phyloP scores from a whole-genome alignment of 1,140 invertebrate species.

The Pantala flavescens region DNA sequence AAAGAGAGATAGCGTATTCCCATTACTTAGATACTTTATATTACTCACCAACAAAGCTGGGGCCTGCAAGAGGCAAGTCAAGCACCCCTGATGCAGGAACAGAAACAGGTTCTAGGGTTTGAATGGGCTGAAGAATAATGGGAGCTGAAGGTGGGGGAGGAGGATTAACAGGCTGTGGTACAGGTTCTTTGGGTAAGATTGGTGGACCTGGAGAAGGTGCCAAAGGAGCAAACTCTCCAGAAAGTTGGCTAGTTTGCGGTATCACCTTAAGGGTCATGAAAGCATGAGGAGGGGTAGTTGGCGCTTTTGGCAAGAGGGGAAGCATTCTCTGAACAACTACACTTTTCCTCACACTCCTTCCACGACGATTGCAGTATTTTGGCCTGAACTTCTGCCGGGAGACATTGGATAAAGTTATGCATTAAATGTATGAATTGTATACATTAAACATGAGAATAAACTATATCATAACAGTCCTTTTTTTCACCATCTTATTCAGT shows the following conservation, averaged over 20 bases:
- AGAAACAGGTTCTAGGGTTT: background rate
- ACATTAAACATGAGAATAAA: no score
- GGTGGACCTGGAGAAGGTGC: background rate
- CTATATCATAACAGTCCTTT: no score
- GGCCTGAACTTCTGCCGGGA: slow-evolving; percentile 26
- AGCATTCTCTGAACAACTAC: slow-evolving; percentile 47
- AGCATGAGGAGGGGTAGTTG: slow-evolving; percentile 11
- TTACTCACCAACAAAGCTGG: background rate
- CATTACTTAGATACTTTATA: no score
- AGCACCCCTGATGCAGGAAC: background rate
- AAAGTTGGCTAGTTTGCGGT: background rate
- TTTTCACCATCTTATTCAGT: no score
- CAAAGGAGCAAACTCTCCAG: background rate
- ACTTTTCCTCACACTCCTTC: slow-evolving; percentile 36
- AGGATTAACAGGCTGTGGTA: background rate
- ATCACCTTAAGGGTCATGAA: background rate
- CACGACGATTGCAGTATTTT: slow-evolving; percentile 40
- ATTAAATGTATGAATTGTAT: no score
- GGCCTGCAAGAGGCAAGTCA: background rate
- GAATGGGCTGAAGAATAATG: background rate
- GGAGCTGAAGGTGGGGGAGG: background rate
- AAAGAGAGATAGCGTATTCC: no score
- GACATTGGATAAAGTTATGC: background rate
- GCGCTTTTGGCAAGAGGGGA: slow-evolving; percentile 38
- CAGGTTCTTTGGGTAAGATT: background rate